Evolutionary conservation across 2,888 invertebrate species (phyloP).

Genomic region (Oxystoma pomonae): DNA sequence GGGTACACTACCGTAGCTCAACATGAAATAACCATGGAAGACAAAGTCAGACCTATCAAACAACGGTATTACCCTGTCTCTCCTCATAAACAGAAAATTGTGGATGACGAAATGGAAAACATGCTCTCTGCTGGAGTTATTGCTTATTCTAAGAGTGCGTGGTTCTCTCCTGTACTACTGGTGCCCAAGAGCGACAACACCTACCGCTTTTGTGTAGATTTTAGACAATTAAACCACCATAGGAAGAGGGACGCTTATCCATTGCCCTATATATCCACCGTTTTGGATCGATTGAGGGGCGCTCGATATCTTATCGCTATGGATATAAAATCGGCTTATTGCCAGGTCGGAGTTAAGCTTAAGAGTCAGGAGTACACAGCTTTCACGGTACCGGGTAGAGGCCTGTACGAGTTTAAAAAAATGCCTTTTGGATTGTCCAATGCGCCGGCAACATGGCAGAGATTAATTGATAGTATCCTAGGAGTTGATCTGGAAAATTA

Average conservation of each 20-base stretch:
- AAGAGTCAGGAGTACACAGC: no score
- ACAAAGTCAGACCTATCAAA: no score
- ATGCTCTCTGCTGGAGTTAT: no score
- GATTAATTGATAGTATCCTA: neutral
- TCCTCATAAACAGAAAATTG: slow-evolving; percentile 22
- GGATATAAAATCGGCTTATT: neutral
- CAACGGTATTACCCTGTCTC: slow-evolving; percentile 29
- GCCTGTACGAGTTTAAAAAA: neutral
- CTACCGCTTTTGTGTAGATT: neutral
- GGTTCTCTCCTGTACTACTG: no score
- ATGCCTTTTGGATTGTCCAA: neutral
- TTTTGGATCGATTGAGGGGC: neutral
- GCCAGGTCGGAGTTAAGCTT: neutral
- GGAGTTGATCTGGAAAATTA: neutral
- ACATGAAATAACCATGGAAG: slow-evolving; percentile 11
- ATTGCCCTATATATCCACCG: neutral
- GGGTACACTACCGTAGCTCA: slow-evolving; percentile 6
- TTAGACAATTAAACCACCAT: neutral
- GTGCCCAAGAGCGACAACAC: no score
- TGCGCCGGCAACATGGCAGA: neutral
- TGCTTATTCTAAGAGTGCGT: no score
- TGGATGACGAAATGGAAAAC: slow-evolving; percentile 32
- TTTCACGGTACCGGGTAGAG: neutral
- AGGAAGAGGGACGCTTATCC: neutral
- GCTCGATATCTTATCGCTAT: neutral